Evolutionary conservation across 2,113 vertebrate genomes (phyloP).

Genomic region (Macrotis lagotis): DNA sequence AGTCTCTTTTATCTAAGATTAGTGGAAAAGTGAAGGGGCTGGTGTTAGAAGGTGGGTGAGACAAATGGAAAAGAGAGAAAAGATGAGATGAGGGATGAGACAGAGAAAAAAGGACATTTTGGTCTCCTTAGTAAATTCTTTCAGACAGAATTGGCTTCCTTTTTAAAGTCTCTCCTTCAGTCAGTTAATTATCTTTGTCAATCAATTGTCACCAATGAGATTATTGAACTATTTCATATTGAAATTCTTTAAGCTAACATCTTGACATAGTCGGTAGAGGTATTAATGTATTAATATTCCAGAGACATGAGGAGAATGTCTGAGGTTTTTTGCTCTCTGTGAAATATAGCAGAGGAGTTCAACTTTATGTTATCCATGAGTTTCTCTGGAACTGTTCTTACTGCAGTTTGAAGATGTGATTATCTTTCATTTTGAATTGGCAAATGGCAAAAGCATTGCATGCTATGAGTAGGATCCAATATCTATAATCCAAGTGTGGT

Average conservation of each 20-base stretch:
- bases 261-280: background rate
- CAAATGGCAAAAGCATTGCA: background rate
- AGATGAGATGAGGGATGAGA: background rate
- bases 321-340: background rate
- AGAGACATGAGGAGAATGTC: background rate
- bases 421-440: background rate
- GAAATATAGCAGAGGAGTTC: background rate
- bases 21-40: background rate
- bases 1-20: slow-evolving; percentile 1
- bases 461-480: background rate
- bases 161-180: background rate
- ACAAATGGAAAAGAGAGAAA: background rate
- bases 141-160: background rate
- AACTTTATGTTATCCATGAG: background rate
- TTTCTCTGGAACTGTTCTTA: background rate
- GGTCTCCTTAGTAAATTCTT: background rate
- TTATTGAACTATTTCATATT: background rate
- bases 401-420: background rate
- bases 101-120: background rate
- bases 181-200: background rate
- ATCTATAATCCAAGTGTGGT: background rate
- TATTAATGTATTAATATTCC: background rate
- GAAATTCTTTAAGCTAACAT: background rate
- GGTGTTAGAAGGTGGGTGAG: background rate
- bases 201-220: background rate